Evolutionary conservation across 92 coral and sea anemone genomes (phyloP), one percentile per base, ranked within the genome.

Genomic region (Paramuricea clavata): DNA sequence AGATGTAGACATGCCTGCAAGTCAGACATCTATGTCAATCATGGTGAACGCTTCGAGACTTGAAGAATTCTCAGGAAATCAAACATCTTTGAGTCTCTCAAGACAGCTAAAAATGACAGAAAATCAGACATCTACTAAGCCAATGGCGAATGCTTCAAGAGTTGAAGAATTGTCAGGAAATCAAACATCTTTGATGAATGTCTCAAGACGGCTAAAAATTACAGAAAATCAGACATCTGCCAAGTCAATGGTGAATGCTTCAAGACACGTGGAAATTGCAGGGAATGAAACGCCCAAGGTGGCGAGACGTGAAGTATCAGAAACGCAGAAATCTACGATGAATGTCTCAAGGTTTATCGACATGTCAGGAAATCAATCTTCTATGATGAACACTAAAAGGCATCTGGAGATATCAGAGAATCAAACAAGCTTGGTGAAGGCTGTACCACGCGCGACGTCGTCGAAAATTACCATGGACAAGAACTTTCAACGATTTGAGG

Each of bases 401-500:
- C 26, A 19, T 21, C 5, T 31, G 4, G 72, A 31, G 13, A 65
- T 28, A 12, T 26, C 36, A 19, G n/a, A 28, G 11, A 31, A 19
- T 65, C 39, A 12, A 26, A 21, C 27, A 54, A 10, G 21, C 17
- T 6, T 65, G 36, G 41, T 65, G 41, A 65, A 65, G 72, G 39
- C 72, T 27, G 72, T 44, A 10, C 57, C 81, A 12, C 81, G 39
- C 30, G 56, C 36, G 34, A 9, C 81, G n/a, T 43, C 61, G 21
- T 44, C 61, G 64, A 44, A 52, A 44, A 52, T 74, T 43, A 49
- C 31, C 36, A 74, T 25, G 56, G 81, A 28, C n/a, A 49, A 44
- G 42, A 74, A 52, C 34, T 74, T 74, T 3, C 35, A 49, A 19
- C 57, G 59, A 12, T 74, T 44, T 49, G 59, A 74, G 81, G 81